Percentiles rank a stretch among this genome's conserved stretches.
These are phyloP conservation scores for Mesodorylaimus sp. DNA, from an alignment of 2,888 invertebrate genomes.

Conservation along the genomic window DNA sequence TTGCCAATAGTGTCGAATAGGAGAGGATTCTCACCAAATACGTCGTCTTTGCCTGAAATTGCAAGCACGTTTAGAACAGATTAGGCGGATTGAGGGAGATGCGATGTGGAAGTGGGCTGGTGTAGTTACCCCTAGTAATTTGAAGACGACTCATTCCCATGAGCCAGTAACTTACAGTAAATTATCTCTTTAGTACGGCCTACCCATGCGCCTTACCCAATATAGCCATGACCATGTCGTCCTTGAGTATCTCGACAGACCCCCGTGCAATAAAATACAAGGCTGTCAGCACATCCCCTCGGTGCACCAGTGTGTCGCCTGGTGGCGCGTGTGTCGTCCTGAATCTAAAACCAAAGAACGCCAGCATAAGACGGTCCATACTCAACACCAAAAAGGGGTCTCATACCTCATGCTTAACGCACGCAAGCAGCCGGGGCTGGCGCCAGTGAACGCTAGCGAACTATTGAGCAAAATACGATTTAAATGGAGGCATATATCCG, in stretches of 20 bases:
- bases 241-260: conserved; percentile 87
- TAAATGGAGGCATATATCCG: conserved; percentile 91
- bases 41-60: conserved; percentile 72
- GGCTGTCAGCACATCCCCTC: conserved; percentile 87
- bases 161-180: no score
- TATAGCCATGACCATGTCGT: conserved; percentile 92
- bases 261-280: conserved; percentile 89
- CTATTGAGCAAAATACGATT: conserved; percentile 82
- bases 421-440: conserved; percentile 86
- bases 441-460: conserved; percentile 82
- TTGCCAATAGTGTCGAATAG: conserved; percentile 77
- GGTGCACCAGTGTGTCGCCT: conserved; percentile 73
- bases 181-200: no score
- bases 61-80: neutral
- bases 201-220: conserved; percentile 55
- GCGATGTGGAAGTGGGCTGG: no score
- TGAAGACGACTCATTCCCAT: no score
- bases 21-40: conserved; percentile 90
- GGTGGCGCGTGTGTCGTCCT: conserved; percentile 85
- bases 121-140: no score
- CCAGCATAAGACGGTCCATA: neutral
- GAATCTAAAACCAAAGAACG: conserved; percentile 16
- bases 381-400: neutral
- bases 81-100: no score
- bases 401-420: conserved; percentile 75